These are phyloP conservation scores for Lochmaea crataegi DNA, from an alignment of 2,888 invertebrate species.

Conservation along the genomic window DNA sequence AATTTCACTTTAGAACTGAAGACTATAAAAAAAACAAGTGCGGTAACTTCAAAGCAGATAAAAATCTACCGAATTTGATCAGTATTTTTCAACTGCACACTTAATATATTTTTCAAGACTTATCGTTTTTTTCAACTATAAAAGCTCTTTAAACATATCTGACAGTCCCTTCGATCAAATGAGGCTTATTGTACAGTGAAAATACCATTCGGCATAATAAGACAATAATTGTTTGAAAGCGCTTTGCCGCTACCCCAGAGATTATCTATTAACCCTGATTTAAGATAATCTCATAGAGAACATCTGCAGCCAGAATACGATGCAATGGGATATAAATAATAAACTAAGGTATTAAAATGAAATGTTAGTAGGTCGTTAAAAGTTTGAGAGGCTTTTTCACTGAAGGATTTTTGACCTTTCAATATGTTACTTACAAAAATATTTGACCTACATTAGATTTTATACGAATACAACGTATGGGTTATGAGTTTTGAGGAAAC, in stretches of 20 bases:
- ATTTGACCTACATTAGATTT: background rate
- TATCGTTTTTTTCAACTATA: background rate
- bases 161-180: background rate
- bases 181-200: constrained; percentile 7
- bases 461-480: background rate
- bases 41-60: background rate
- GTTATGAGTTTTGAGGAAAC: background rate
- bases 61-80: background rate
- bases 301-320: constrained; percentile 23
- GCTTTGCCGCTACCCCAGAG: constrained; percentile 29
- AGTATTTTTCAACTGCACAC: background rate
- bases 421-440: background rate
- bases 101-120: background rate
- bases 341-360: background rate
- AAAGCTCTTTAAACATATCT: background rate
- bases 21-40: too few relatives aligned
- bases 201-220: constrained; percentile 12
- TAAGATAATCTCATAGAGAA: constrained; percentile 31
- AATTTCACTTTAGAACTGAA: too few relatives aligned
- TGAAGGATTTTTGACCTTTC: background rate
- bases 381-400: background rate
- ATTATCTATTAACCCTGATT: constrained; percentile 34
- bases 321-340: constrained; percentile 5
- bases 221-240: constrained; percentile 30
- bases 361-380: background rate